Percentiles rank a stretch among this genome's conserved stretches.
phyloP scores from a whole-genome alignment of 2,888 invertebrate genomes.

The Argynnis bischoffii region DNA sequence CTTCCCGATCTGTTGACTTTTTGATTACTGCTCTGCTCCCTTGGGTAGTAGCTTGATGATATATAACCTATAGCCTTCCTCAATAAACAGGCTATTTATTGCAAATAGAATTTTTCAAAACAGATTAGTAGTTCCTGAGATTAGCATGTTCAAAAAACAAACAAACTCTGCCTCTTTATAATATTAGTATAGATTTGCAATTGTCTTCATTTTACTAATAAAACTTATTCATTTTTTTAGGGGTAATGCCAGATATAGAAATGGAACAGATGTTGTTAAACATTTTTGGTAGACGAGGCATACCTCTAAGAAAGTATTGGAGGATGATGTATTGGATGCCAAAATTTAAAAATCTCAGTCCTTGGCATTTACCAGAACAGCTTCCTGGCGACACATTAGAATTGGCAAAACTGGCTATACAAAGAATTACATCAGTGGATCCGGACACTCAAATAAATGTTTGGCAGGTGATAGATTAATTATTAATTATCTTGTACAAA shows the following conservation, averaged over 20 bases:
- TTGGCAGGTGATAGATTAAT: constrained; percentile 81
- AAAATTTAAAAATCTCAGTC: constrained; percentile 94
- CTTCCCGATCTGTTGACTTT: no score
- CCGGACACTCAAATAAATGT: constrained; percentile 84
- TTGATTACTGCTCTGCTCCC: no score
- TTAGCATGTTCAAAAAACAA: no score
- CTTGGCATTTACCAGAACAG: constrained; percentile 90
- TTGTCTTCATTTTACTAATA: not conserved
- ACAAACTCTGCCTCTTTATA: no score
- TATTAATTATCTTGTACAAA: not conserved
- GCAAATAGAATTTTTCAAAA: no score
- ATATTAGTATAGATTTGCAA: no score
- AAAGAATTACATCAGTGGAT: constrained; percentile 93
- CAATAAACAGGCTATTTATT: no score
- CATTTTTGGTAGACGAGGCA: constrained; percentile 91
- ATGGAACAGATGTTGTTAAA: constrained; percentile 91
- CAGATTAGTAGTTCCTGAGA: no score
- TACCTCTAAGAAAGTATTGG: constrained; percentile 88
- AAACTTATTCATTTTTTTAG: constrained; percentile 59
- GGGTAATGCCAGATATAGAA: constrained; percentile 95
- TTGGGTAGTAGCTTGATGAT: no score
- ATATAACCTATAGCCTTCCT: no score
- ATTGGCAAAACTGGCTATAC: constrained; percentile 91
- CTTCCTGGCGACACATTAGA: constrained; percentile 90
- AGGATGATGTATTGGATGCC: constrained; percentile 96